phyloP scores from a whole-genome alignment of 2,797 vertebrate genomes.

The Acrocephalus scirpaceus region DNA sequence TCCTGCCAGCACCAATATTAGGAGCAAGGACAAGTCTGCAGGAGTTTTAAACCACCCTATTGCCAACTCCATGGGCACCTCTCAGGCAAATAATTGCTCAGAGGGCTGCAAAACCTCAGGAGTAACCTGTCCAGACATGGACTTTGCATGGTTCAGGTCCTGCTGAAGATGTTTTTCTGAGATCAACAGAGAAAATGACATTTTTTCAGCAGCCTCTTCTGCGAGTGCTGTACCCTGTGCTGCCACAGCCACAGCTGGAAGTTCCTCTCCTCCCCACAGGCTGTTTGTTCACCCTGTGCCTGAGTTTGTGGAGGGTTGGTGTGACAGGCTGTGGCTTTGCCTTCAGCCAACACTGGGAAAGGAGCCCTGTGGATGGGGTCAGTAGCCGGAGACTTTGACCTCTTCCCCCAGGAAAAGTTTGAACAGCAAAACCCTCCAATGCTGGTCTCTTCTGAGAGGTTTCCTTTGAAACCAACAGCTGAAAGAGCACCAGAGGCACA shows the following conservation, averaged over 20 bases:
- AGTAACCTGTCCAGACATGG: neutral
- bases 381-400: neutral
- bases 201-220: neutral
- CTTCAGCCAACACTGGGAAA: neutral
- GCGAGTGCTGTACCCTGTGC: neutral
- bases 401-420: neutral
- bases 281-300: neutral
- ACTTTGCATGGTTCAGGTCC: neutral
- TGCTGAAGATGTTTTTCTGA: neutral
- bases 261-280: neutral
- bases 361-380: fast-evolving
- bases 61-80: neutral
- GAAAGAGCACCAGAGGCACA: neutral
- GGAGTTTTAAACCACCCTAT: neutral
- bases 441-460: fast-evolving
- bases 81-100: neutral
- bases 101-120: neutral
- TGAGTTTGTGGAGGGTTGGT: neutral
- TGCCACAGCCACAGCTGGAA: neutral
- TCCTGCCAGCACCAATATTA: neutral
- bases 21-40: neutral
- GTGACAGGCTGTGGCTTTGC: neutral
- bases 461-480: neutral
- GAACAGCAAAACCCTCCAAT: neutral
- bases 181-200: neutral